phyloP scores from a whole-genome alignment of 1,140 invertebrate genomes.

The Papilio polytes region DNA sequence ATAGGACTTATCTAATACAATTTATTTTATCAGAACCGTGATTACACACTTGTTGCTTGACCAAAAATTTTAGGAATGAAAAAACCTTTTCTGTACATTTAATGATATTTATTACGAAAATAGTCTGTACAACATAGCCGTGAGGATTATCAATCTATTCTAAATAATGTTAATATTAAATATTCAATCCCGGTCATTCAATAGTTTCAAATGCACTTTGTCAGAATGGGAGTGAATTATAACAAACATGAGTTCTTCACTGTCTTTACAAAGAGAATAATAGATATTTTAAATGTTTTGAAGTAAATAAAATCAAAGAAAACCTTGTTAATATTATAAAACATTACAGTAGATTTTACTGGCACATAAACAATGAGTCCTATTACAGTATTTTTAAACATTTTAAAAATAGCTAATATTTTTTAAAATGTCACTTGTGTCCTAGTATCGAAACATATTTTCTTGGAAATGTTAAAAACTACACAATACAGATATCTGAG shows the following conservation, averaged over 20 bases:
- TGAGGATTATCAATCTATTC: slow-evolving; percentile 23
- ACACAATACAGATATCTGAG: too few relatives aligned
- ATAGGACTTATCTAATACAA: too few relatives aligned
- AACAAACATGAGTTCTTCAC: too few relatives aligned
- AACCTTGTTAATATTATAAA: too few relatives aligned
- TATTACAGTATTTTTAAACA: neutral
- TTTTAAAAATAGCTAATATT: neutral
- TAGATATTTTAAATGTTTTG: too few relatives aligned
- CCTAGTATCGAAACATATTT: too few relatives aligned
- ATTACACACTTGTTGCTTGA: too few relatives aligned
- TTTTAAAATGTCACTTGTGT: neutral
- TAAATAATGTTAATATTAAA: neutral
- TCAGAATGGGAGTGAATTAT: neutral
- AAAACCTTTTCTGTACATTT: neutral
- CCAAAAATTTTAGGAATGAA: too few relatives aligned
- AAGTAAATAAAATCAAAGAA: too few relatives aligned
- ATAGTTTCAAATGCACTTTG: neutral
- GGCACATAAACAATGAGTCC: neutral
- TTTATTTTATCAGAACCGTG: too few relatives aligned
- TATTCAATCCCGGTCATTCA: neutral
- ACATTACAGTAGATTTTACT: neutral
- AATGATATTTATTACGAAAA: slow-evolving; percentile 43
- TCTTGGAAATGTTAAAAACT: too few relatives aligned
- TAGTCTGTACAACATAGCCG: slow-evolving; percentile 39
- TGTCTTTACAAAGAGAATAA: neutral